Evolutionary conservation across 2,113 vertebrate species (phyloP).

Genomic region (Opisthocomus hoazin): DNA sequence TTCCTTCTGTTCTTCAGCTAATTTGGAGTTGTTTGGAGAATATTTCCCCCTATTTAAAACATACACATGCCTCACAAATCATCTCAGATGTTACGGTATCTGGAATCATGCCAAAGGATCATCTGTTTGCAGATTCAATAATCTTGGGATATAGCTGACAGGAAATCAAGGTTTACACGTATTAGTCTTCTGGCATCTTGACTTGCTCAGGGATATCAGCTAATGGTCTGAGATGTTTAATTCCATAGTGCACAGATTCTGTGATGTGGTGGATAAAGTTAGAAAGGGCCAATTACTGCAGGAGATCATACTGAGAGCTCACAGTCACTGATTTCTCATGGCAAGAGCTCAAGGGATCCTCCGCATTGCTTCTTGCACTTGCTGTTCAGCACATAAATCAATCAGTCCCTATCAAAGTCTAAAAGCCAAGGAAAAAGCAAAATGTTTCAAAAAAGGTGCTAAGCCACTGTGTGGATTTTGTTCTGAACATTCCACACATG

Average conservation of each 20-base stretch:
- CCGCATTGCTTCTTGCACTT: not conserved
- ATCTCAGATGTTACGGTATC: not conserved
- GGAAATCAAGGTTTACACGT: constrained; percentile 25
- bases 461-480: not conserved
- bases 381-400: not conserved
- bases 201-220: not conserved
- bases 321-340: not conserved
- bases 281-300: constrained; percentile 45
- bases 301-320: constrained; percentile 9
- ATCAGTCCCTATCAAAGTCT: not conserved
- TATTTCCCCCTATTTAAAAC: not conserved
- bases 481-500: not conserved
- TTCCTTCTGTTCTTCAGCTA: not conserved
- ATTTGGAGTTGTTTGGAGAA: not conserved
- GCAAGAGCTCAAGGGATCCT: constrained; percentile 10
- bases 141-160: not conserved
- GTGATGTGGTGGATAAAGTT: constrained; percentile 31
- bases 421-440: not conserved
- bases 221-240: not conserved
- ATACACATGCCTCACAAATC: not conserved
- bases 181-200: not conserved
- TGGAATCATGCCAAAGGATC: not conserved
- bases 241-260: not conserved
- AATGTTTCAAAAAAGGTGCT: not conserved
- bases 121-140: not conserved